Base-by-base conservation (phyloP, 2,113 vertebrate genomes). In the Bubo bubo region DNA sequence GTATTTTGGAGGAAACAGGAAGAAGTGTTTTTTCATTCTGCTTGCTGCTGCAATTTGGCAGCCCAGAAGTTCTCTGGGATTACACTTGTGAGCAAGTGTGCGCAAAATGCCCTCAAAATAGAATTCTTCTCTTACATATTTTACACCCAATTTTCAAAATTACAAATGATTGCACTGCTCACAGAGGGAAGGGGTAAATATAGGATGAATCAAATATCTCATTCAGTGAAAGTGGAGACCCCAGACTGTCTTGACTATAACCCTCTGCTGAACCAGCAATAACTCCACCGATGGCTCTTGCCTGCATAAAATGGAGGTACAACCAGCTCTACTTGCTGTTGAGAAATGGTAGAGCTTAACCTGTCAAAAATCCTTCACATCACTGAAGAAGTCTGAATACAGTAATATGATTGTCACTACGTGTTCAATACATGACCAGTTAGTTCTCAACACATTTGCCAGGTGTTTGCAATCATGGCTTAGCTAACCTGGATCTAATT, bases 1-100 rank as follows among this genome's bases (percentile, higher is more conserved):
- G 83, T 85, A 56, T 97, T 93, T 90, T 75, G 19, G 76, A 94
- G 76, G 79, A 95, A 93, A 93, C 49, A 63, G 70, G 72, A 93
- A 88, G 63, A 75, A 88, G 27, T 37, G 16, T 23, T 72, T 82
- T 90, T 66, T 49, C 52, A 45, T 86, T 86, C 86, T 66, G n/a
- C 71, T 96, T 43, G 37, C 62, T 76, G n/a, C 55, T 93, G 50
- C 52, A 37, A 37, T 63, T 94, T 6, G 4, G 55, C 50, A 86
- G 63, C 79, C 50, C 79, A 83, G 86, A 88, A 74, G 26, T 28
- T 68, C 43, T 56, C 76, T 53, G 62, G 49, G 64, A 80, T 73
- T 56, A 77, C 43, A 37, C 34, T 72, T 81, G 43, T 37, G 56
- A 91, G 58, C 52, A 86, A 87, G 30, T 7, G 27, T 52, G 39